These are phyloP conservation scores for Margarornis squamiger DNA, from an alignment of 2,797 vertebrate genomes.

Conservation along the genomic window DNA sequence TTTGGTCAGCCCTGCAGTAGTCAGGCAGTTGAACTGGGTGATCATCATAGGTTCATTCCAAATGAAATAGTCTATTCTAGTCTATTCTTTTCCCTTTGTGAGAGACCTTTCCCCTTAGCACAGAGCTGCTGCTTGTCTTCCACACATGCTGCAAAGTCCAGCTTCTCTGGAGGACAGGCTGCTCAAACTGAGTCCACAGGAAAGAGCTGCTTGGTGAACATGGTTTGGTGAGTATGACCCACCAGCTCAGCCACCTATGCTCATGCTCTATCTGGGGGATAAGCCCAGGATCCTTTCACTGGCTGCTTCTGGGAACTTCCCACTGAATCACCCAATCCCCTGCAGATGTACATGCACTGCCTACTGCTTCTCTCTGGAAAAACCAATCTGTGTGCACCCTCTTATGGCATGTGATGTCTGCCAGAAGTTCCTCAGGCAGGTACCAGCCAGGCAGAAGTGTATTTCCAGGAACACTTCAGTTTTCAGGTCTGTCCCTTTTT, in stretches of 20 bases:
- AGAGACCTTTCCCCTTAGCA: background rate
- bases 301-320: slow-evolving; percentile 15
- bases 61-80: background rate
- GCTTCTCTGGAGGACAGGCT: background rate
- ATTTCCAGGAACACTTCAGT: background rate
- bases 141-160: background rate
- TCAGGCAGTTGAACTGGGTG: background rate
- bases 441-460: background rate
- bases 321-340: slow-evolving; percentile 12
- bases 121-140: background rate
- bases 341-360: background rate
- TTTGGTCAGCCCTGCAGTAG: background rate
- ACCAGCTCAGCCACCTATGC: background rate
- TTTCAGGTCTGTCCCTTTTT: background rate
- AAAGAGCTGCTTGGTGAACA: background rate
- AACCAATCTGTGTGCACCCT: background rate
- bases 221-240: background rate
- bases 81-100: background rate
- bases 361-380: background rate
- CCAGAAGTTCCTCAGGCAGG: background rate
- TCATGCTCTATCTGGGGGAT: background rate
- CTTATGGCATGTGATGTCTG: background rate
- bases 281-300: background rate
- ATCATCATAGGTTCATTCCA: background rate
- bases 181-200: background rate